These are phyloP conservation scores for Rhinogobius similis DNA, from an alignment of 2,113 vertebrate genomes.

Conservation along the genomic window DNA sequence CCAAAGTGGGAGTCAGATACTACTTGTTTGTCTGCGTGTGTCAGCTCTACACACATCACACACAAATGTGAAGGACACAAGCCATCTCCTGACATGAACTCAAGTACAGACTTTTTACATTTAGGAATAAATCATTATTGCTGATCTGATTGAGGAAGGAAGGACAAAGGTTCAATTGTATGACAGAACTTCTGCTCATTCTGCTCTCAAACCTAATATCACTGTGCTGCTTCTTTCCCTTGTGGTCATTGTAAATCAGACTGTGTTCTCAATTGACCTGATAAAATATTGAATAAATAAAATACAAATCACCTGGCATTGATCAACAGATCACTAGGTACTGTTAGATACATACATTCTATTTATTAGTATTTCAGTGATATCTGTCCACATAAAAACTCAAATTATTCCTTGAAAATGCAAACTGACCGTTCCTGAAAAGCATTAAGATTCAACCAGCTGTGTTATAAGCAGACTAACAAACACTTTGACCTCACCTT, in stretches of 20 bases:
- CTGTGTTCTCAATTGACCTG: too few relatives aligned
- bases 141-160: too few relatives aligned
- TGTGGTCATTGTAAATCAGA: too few relatives aligned
- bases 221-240: too few relatives aligned
- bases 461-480: constrained; percentile 10
- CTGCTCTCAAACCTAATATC: too few relatives aligned
- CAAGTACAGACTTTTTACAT: neutral
- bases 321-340: too few relatives aligned
- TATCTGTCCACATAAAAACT: neutral
- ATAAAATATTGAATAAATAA: too few relatives aligned
- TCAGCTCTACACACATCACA: constrained; percentile 25
- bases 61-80: neutral
- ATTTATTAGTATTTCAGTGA: neutral
- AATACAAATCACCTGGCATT: too few relatives aligned
- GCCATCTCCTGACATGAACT: neutral
- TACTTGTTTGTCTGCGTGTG: constrained; percentile 29
- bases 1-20: constrained; percentile 55
- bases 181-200: too few relatives aligned
- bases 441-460: neutral
- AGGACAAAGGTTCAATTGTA: too few relatives aligned
- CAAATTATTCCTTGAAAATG: neutral
- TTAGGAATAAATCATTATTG: neutral
- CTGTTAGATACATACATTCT: too few relatives aligned
- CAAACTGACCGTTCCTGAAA: neutral
- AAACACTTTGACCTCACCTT: constrained; percentile 24